Conservation (phyloP, 2,888 invertebrate species). For the Caenorhabditis japonica region DNA sequence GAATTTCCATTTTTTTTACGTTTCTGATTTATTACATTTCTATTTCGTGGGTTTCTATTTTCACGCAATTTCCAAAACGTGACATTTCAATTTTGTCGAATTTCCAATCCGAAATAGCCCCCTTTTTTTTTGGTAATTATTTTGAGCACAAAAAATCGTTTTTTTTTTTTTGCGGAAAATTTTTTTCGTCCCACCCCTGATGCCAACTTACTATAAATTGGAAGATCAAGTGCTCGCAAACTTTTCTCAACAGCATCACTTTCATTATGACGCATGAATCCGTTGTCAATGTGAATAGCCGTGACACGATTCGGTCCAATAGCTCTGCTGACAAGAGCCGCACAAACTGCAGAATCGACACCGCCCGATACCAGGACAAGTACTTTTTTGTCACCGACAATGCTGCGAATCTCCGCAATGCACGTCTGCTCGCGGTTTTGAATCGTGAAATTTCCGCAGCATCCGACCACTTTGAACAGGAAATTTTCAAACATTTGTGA, state of each 20-base stretch:
- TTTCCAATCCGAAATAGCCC: too few relatives aligned
- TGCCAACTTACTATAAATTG: conserved; percentile 63
- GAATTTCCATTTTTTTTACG: too few relatives aligned
- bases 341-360: conserved; percentile 99
- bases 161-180: too few relatives aligned
- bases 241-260: conserved; percentile 84
- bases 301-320: conserved; percentile 86
- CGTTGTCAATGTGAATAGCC: conserved; percentile 97
- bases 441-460: conserved; percentile 85
- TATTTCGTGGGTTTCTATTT: too few relatives aligned
- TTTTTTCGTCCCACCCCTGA: too few relatives aligned
- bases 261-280: conserved; percentile 90
- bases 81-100: too few relatives aligned
- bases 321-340: conserved; percentile 91
- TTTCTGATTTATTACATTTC: too few relatives aligned
- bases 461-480: conserved; percentile 86
- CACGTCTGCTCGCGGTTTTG: conserved; percentile 89
- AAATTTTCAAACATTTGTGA: conserved; percentile 84
- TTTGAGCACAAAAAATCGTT: too few relatives aligned
- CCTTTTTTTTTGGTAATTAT: too few relatives aligned
- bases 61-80: too few relatives aligned
- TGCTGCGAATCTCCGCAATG: conserved; percentile 90
- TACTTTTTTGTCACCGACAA: conserved; percentile 91
- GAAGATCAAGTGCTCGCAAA: conserved; percentile 64
- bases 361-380: conserved; percentile 90